Conservation (phyloP, 2,797 vertebrate genomes). For the Neoniphon sammara region DNA sequence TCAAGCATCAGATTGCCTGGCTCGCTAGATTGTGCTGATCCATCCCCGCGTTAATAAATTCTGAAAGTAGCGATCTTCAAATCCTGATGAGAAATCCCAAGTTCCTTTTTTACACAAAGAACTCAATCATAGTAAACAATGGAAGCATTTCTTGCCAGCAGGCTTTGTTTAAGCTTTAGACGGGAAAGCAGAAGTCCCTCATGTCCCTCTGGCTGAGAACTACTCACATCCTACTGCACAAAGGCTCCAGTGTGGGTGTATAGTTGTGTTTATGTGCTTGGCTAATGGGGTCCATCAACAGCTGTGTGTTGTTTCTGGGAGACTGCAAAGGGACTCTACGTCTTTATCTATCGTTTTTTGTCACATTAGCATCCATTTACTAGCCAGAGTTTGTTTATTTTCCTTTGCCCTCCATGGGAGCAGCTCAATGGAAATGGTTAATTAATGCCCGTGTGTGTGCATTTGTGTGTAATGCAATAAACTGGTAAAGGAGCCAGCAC, state of each 20-base stretch:
- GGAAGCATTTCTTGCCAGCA: slow-evolving; percentile 62
- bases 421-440: slow-evolving; percentile 65
- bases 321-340: slow-evolving; percentile 52
- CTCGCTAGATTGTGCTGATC: slow-evolving; percentile 52
- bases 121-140: slow-evolving; percentile 79
- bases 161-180: slow-evolving; percentile 71
- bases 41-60: slow-evolving; percentile 47
- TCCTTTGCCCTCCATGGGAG: slow-evolving; percentile 40
- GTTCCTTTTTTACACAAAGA: slow-evolving; percentile 68
- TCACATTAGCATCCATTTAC: slow-evolving; percentile 68
- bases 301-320: slow-evolving; percentile 63
- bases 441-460: slow-evolving; percentile 65
- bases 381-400: slow-evolving; percentile 59
- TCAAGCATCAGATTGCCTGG: slow-evolving; percentile 16
- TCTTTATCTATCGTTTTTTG: slow-evolving; percentile 66
- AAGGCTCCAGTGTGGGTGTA: slow-evolving; percentile 61
- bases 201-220: slow-evolving; percentile 65
- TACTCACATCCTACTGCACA: slow-evolving; percentile 56
- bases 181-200: slow-evolving; percentile 66
- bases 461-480: slow-evolving; percentile 56
- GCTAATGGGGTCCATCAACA: slow-evolving; percentile 75
- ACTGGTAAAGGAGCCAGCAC: slow-evolving; percentile 36
- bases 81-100: slow-evolving; percentile 69
- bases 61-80: slow-evolving; percentile 49
- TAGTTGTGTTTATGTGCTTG: slow-evolving; percentile 63